Base-by-base conservation (phyloP, 2,888 invertebrate genomes). In the Athalia cordata region DNA sequence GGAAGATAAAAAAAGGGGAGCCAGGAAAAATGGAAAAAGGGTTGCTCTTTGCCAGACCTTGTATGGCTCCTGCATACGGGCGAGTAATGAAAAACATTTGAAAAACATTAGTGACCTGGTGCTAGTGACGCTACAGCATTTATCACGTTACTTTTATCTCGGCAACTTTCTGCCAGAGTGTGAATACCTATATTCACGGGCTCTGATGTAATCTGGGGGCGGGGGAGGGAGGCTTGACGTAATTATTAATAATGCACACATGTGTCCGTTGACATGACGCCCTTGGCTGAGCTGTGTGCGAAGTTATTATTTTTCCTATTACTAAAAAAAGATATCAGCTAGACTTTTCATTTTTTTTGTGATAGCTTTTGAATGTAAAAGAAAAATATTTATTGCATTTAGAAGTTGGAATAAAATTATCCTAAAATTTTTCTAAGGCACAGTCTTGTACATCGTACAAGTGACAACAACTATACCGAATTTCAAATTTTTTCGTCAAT, bases 41-140 rank as follows among this genome's bases (percentile, higher is more conserved):
- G 57, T 43, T 13, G 45, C 67, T 55, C 11, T 57, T 72, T 59
- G 59, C 57, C 13, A 55, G 13, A 57, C 43, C 5, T 29, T 29
- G 29, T 29, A 2, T 29, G 29, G 29, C 29, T 29, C 1, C 29
- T 29, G 59, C 45, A 57, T 70, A 77, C 72, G 70, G 70, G 77
- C 77, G 70, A 50, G 45, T 77, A 61, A 77, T 77, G 77, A 77
- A 77, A 77, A 77, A 77, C 70, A 61, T 77, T 77, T 70, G 70
- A 77, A 77, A 77, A 77, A 72, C 77, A 70, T 77, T 62, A 77
- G 68, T 77, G 45, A 62, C 70, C 77, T n/a, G 77, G 70, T 77
- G 77, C 61, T 29, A 13, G 77, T 77, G 70, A 77, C 77, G 77
- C 57, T 49, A 61, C 61, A 62, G 55, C 77, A 77, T 77, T 77